Conservation (phyloP, 2,113 vertebrate genomes). For the Mohoua ochrocephala region DNA sequence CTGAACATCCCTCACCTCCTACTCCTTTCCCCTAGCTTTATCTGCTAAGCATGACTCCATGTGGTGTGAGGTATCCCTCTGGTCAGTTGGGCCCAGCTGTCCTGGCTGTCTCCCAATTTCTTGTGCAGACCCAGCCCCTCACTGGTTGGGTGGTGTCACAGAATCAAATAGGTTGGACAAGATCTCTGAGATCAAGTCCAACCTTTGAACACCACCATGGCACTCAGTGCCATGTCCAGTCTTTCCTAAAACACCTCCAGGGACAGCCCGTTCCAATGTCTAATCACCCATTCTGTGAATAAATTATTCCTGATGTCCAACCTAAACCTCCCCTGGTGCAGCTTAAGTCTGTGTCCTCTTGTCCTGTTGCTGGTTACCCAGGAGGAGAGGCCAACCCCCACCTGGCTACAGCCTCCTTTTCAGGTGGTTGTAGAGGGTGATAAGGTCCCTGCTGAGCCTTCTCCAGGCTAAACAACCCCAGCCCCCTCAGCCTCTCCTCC, state of each 20-base stretch:
- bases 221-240: background rate
- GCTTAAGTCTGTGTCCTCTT: background rate
- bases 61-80: background rate
- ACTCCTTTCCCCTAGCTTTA: background rate
- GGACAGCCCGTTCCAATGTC: background rate
- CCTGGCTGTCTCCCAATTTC: background rate
- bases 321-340: background rate
- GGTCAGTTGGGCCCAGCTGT: background rate
- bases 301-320: background rate
- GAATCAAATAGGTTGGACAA: background rate
- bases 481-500: background rate
- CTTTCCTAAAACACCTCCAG: background rate
- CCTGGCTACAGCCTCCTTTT: background rate
- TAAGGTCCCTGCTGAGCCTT: background rate
- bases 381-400: rapidly evolving
- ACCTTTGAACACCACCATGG: background rate
- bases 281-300: background rate
- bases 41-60: background rate
- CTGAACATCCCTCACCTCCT: background rate
- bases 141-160: background rate
- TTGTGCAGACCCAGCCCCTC: background rate
- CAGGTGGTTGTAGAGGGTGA: background rate
- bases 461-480: background rate
- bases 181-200: background rate
- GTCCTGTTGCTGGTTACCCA: background rate